These are phyloP conservation scores for Ecliptopera silaceata DNA, from an alignment of 2,888 invertebrate genomes.

Conservation along the genomic window DNA sequence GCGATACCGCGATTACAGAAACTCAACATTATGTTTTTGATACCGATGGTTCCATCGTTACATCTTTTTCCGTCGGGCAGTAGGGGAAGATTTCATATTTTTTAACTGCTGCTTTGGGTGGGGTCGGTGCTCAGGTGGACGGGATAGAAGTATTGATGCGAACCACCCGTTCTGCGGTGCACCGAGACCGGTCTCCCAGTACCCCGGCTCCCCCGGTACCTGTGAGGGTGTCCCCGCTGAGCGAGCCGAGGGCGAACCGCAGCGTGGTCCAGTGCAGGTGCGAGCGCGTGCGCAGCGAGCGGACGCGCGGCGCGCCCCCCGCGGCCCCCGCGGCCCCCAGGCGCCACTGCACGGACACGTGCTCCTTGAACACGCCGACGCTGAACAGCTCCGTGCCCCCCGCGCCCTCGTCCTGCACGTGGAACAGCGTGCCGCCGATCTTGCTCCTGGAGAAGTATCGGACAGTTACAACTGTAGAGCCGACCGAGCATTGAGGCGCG, in stretches of 20 bases:
- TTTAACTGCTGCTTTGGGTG: no score
- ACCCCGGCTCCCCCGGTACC: conserved; percentile 32
- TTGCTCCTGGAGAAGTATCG: conserved; percentile 80
- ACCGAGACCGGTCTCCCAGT: no score
- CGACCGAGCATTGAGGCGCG: no score
- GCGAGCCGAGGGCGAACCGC: conserved; percentile 48
- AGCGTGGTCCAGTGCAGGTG: conserved; percentile 71
- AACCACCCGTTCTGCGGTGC: no score
- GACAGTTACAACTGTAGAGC: no score
- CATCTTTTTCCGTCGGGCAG: no score
- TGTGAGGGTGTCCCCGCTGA: conserved; percentile 39
- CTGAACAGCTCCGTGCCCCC: conserved; percentile 80
- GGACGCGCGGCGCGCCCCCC: conserved; percentile 50
- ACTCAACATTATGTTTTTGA: no score
- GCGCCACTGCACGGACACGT: conserved; percentile 87
- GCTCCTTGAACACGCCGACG: conserved; percentile 85
- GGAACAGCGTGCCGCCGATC: conserved; percentile 89
- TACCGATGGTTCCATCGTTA: no score
- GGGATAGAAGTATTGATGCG: no score
- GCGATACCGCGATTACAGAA: no score
- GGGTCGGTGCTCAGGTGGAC: no score
- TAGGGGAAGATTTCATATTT: no score
- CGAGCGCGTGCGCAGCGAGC: conserved; percentile 48
- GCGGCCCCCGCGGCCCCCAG: conserved; percentile 67
- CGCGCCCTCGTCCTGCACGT: conserved; percentile 63